Evolutionary conservation across 1,140 invertebrate species (phyloP).

Genomic region (Micrasema longulum): DNA sequence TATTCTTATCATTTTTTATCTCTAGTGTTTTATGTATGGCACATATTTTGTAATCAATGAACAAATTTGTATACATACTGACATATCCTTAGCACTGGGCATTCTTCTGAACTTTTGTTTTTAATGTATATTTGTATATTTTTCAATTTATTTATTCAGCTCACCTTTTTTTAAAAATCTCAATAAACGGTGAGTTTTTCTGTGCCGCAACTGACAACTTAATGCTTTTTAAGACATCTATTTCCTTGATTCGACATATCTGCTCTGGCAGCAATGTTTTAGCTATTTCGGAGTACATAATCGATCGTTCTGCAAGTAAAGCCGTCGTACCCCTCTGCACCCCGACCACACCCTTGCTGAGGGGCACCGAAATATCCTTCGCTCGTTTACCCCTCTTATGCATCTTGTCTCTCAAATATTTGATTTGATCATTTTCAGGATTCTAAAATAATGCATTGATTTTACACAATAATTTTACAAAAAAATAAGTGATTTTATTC

Average conservation of each 20-base stretch:
- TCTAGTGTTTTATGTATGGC: too few species aligned
- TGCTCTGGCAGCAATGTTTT: conserved; percentile 28
- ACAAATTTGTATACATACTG: too few species aligned
- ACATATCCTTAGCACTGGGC: too few species aligned
- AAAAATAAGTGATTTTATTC: too few species aligned
- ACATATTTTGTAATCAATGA: too few species aligned
- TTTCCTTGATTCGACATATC: conserved; percentile 30
- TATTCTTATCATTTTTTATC: too few species aligned
- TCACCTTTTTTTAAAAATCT: conserved; percentile 36
- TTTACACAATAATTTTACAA: too few species aligned
- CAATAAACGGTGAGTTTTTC: conserved; percentile 33
- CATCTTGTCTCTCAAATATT: conserved; percentile 17
- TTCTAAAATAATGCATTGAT: conserved; percentile 6
- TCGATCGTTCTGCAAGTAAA: neutral
- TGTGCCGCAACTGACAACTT: conserved; percentile 13
- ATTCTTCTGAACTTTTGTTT: too few species aligned
- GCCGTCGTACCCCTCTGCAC: conserved; percentile 23
- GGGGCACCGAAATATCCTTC: neutral
- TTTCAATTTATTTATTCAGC: too few species aligned
- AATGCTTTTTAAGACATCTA: conserved; percentile 12
- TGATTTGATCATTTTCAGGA: conserved; percentile 15
- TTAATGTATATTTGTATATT: too few species aligned
- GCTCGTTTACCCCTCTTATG: neutral
- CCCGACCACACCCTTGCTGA: conserved; percentile 9
- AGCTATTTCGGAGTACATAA: conserved; percentile 18